Evolutionary conservation across 2,797 vertebrate species (phyloP).

Genomic region (Oreochromis grahami): DNA sequence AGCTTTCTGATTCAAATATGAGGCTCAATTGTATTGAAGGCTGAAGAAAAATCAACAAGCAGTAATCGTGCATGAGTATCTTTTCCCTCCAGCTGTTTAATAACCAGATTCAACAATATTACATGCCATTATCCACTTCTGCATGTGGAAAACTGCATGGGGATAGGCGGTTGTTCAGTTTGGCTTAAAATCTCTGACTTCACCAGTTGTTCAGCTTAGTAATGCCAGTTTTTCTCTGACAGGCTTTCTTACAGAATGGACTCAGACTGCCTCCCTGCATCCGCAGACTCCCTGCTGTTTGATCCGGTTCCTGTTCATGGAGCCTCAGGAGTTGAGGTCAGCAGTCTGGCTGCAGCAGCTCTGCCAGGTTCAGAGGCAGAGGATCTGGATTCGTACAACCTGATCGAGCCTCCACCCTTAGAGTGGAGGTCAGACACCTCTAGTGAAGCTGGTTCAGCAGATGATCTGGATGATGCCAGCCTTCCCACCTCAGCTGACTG

Average conservation of each 20-base stretch:
- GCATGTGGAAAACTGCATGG: background rate
- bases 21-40: background rate
- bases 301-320: background rate
- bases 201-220: background rate
- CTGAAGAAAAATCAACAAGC: background rate
- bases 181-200: background rate
- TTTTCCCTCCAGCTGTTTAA: background rate
- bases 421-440: slow-evolving; percentile 82
- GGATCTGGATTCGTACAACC: slow-evolving; percentile 68
- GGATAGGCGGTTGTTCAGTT: background rate
- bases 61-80: background rate
- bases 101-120: background rate
- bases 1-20: background rate
- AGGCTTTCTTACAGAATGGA: slow-evolving; percentile 51
- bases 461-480: slow-evolving; percentile 55
- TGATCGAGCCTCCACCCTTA: slow-evolving; percentile 77
- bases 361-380: slow-evolving; percentile 26
- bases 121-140: background rate
- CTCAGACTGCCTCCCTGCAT: slow-evolving; percentile 1
- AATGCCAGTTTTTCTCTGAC: background rate
- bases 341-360: background rate
- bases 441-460: slow-evolving; percentile 57
- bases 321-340: background rate
- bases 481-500: slow-evolving; percentile 30
- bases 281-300: background rate